Evolutionary conservation across 2,888 invertebrate genomes (phyloP).

Genomic region (Lagria hirta): DNA sequence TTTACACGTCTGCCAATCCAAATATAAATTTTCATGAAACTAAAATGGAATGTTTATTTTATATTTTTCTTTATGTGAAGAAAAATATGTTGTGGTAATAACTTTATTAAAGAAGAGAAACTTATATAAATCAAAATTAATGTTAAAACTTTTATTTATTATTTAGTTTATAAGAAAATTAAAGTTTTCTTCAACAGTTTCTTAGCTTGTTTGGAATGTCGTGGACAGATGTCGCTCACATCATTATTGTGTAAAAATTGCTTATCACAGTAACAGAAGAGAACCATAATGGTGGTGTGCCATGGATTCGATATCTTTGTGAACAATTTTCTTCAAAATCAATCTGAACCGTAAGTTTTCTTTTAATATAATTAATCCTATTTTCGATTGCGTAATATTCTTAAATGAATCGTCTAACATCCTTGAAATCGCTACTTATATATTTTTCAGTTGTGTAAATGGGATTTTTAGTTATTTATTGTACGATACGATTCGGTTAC

Average conservation of each 20-base stretch:
- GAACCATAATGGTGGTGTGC: constrained; percentile 44
- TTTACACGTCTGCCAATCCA: too few species aligned
- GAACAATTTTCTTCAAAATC: constrained; percentile 34
- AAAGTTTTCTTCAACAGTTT: too few species aligned
- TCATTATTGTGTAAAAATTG: constrained; percentile 38
- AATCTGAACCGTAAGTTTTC: constrained; percentile 35
- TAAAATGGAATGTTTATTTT: too few species aligned
- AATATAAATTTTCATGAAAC: too few species aligned
- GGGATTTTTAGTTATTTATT: constrained; percentile 45
- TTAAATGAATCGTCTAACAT: constrained; percentile 23
- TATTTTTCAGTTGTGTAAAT: constrained; percentile 46
- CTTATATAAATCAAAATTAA: too few species aligned
- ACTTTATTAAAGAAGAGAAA: too few species aligned
- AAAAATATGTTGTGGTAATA: too few species aligned
- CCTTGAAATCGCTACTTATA: constrained; percentile 35
- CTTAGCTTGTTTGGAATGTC: neutral
- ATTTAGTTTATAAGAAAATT: too few species aligned
- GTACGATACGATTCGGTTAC: constrained; percentile 21
- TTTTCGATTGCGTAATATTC: constrained; percentile 15
- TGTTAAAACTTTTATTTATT: too few species aligned
- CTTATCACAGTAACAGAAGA: constrained; percentile 40
- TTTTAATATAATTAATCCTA: constrained; percentile 11
- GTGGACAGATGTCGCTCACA: constrained; percentile 27
- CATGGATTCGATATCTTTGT: constrained; percentile 41
- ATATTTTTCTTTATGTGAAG: too few species aligned